Percentiles rank a stretch among this genome's conserved stretches.
Conservation (phyloP, 1,140 invertebrate genomes). For the Aporrectodea caliginosa region DNA sequence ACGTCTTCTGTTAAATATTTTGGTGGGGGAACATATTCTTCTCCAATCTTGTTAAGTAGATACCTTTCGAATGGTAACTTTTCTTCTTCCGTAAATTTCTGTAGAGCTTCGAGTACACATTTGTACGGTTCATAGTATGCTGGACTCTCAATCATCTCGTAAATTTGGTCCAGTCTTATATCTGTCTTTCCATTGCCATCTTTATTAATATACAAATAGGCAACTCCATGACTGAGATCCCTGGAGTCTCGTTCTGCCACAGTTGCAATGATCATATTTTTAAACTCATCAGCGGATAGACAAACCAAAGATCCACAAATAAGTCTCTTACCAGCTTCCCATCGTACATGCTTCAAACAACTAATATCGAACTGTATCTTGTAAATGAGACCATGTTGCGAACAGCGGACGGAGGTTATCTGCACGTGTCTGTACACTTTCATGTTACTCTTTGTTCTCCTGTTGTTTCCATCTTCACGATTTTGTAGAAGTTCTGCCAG, state of each 20-base stretch:
- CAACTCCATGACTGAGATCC: slow-evolving; percentile 48
- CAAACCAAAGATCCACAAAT: slow-evolving; percentile 69
- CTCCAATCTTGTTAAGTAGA: too few relatives aligned
- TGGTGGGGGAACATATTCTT: slow-evolving; percentile 53
- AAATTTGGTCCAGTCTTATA: not conserved
- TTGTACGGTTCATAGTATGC: slow-evolving; percentile 59
- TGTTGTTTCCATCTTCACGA: slow-evolving; percentile 2
- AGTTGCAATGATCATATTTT: slow-evolving; percentile 65
- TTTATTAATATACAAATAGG: slow-evolving; percentile 51
- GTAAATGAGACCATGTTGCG: slow-evolving; percentile 18
- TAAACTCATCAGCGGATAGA: slow-evolving; percentile 66
- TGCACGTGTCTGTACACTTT: not conserved
- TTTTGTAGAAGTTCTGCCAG: slow-evolving; percentile 40
- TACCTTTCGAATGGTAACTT: too few relatives aligned
- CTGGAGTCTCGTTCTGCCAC: slow-evolving; percentile 61
- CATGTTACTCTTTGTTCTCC: slow-evolving; percentile 10
- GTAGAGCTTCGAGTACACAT: slow-evolving; percentile 53
- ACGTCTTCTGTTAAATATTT: slow-evolving; percentile 42
- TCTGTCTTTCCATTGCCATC: not conserved
- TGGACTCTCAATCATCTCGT: slow-evolving; percentile 55
- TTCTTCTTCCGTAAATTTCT: slow-evolving; percentile 43
- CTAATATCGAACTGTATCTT: slow-evolving; percentile 42
- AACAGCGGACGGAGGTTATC: not conserved
- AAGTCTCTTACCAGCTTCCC: slow-evolving; percentile 60
- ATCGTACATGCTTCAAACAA: slow-evolving; percentile 39